A percentile compares a stretch with the other conserved stretches of the same genome.
phyloP scores from a whole-genome alignment of 2,888 invertebrate genomes.

The Lottia scabra region DNA sequence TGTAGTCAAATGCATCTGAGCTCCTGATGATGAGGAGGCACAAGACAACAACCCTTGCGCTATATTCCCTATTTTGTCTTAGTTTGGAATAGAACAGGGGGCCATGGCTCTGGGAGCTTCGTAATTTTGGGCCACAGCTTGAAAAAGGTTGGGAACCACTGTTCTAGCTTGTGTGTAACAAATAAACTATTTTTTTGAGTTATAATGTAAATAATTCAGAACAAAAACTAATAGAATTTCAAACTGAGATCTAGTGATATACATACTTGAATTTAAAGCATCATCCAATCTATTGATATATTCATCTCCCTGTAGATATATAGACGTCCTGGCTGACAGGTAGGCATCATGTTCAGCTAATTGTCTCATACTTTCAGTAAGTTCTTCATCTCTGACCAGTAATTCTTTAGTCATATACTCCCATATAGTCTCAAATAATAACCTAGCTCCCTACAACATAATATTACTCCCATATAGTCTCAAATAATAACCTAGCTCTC shows the following conservation, averaged over 20 bases:
- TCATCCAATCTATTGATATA: slow-evolving; percentile 18
- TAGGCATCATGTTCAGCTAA: slow-evolving; percentile 51
- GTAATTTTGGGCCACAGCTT: too few relatives aligned
- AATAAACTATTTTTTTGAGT: too few relatives aligned
- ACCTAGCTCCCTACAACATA: slow-evolving; percentile 50
- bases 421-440: slow-evolving; percentile 60
- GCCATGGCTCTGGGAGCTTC: too few relatives aligned
- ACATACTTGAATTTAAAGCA: not conserved
- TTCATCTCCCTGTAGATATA: slow-evolving; percentile 49
- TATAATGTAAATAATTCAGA: too few relatives aligned
- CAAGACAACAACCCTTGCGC: too few relatives aligned
- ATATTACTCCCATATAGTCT: not conserved
- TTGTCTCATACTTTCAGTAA: slow-evolving; percentile 29
- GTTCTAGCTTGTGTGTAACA: too few relatives aligned
- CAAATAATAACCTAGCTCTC: not conserved
- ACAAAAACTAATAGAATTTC: too few relatives aligned
- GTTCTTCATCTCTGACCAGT: slow-evolving; percentile 30
- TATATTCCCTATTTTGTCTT: too few relatives aligned
- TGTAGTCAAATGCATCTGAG: too few relatives aligned
- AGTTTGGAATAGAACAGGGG: too few relatives aligned
- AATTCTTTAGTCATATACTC: slow-evolving; percentile 44
- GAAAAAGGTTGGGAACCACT: too few relatives aligned
- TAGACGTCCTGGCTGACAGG: slow-evolving; percentile 41
- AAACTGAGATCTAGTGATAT: not conserved
- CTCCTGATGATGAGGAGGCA: too few relatives aligned